Percentiles rank a stretch among this genome's conserved stretches.
Conservation (phyloP, 2,888 invertebrate genomes). For the Aphelenchoides bicaudatus region DNA sequence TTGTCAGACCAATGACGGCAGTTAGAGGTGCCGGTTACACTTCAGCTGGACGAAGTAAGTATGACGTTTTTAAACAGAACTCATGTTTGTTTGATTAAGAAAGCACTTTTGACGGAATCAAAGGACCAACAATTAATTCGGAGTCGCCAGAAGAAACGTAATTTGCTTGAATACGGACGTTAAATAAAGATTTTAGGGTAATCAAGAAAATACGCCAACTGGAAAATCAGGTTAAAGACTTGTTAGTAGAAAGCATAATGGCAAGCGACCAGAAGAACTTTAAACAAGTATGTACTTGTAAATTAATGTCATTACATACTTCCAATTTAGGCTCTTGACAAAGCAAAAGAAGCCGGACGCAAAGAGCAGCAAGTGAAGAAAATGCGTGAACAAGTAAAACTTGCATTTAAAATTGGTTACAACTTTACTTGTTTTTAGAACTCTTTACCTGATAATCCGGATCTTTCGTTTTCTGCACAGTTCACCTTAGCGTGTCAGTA, state of each 20-base stretch:
- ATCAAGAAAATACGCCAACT: slow-evolving; percentile 65
- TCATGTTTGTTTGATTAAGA: slow-evolving; percentile 17
- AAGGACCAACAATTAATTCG: slow-evolving; percentile 63
- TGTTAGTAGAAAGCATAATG: slow-evolving; percentile 84
- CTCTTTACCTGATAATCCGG: slow-evolving; percentile 85
- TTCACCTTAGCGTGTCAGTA: slow-evolving; percentile 91
- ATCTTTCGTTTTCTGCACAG: slow-evolving; percentile 88
- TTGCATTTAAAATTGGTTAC: too few species aligned
- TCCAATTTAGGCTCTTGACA: slow-evolving; percentile 70
- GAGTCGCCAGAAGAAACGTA: slow-evolving; percentile 71
- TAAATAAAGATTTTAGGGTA: slow-evolving; percentile 24
- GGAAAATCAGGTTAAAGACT: slow-evolving; percentile 80
- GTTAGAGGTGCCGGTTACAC: slow-evolving; percentile 93
- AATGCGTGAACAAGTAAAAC: slow-evolving; percentile 81
- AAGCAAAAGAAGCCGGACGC: slow-evolving; percentile 92
- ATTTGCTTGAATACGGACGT: background rate
- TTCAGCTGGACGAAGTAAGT: slow-evolving; percentile 68
- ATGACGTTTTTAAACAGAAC: background rate
- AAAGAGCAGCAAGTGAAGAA: slow-evolving; percentile 83
- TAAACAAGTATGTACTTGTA: slow-evolving; percentile 63
- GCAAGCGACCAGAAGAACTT: slow-evolving; percentile 69
- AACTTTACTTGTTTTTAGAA: too few species aligned
- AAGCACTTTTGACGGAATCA: slow-evolving; percentile 72
- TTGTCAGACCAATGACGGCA: slow-evolving; percentile 82
- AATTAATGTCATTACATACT: background rate